phyloP scores from a whole-genome alignment of 2,888 invertebrate genomes.

The Amblyjoppa proteus region DNA sequence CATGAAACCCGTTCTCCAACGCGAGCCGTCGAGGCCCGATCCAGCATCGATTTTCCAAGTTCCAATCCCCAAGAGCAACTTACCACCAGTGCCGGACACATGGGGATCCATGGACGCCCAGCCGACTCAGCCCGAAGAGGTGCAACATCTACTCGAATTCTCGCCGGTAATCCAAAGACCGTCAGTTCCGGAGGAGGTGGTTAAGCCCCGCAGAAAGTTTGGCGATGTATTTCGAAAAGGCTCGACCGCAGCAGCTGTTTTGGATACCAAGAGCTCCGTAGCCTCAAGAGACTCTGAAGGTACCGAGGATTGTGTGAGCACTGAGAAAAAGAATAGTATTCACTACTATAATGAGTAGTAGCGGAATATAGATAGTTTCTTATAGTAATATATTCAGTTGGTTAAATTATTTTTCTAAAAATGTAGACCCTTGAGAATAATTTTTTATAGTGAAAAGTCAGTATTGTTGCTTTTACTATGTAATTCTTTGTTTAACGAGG shows the following conservation, averaged over 20 bases:
- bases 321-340: not conserved
- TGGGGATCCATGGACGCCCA: conserved; percentile 65
- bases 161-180: conserved; percentile 20
- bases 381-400: too few relatives aligned
- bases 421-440: too few relatives aligned
- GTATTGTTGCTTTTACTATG: too few relatives aligned
- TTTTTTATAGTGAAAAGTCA: too few relatives aligned
- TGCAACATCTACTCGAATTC: conserved; percentile 50
- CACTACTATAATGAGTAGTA: too few relatives aligned
- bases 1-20: conserved; percentile 29
- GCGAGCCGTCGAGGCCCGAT: conserved; percentile 13
- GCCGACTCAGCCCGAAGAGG: conserved; percentile 69
- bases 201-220: conserved; percentile 38
- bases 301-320: not conserved
- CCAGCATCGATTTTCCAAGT: not conserved
- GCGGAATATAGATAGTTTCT: too few relatives aligned
- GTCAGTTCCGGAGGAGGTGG: not conserved
- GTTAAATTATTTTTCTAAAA: too few relatives aligned
- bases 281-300: conserved; percentile 9
- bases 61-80: not conserved
- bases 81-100: conserved; percentile 60
- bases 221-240: conserved; percentile 49
- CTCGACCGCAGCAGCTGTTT: not conserved
- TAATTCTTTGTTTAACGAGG: too few relatives aligned
- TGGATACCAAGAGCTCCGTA: not conserved